A percentile compares a stretch with the other conserved stretches of the same genome.
phyloP scores from a whole-genome alignment of 2,888 invertebrate species.

The Spodoptera exigua region DNA sequence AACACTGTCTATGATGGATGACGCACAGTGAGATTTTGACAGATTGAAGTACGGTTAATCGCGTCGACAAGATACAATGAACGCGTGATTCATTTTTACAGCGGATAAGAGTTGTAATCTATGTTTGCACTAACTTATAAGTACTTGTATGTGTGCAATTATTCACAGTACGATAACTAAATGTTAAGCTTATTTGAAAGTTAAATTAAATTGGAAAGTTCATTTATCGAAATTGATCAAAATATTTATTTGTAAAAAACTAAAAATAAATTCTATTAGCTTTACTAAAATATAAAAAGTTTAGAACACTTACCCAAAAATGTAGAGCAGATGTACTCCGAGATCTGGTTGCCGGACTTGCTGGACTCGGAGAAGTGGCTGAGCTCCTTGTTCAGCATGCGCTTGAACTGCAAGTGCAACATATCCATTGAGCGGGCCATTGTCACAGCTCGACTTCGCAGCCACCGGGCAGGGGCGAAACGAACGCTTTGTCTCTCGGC shows the following conservation, averaged over 20 bases:
- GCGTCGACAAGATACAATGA: slow-evolving; percentile 15
- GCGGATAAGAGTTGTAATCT: slow-evolving; percentile 11
- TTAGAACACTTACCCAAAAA: slow-evolving; percentile 95
- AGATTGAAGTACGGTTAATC: slow-evolving; percentile 27
- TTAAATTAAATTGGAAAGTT: too few relatives aligned
- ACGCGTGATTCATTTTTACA: slow-evolving; percentile 31
- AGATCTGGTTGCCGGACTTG: slow-evolving; percentile 99
- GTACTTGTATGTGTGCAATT: slow-evolving; percentile 3
- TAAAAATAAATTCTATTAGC: background rate
- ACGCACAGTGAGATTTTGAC: slow-evolving; percentile 26
- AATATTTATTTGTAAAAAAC: background rate
- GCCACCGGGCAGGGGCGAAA: slow-evolving; percentile 78
- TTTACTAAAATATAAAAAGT: background rate
- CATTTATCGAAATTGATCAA: too few relatives aligned
- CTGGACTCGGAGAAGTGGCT: slow-evolving; percentile 99
- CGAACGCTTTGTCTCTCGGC: slow-evolving; percentile 82
- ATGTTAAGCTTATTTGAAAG: too few relatives aligned
- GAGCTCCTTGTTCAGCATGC: slow-evolving; percentile 99
- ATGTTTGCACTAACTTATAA: slow-evolving; percentile 8
- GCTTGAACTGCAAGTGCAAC: slow-evolving; percentile 96
- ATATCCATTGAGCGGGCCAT: slow-evolving; percentile 85
- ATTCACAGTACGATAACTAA: slow-evolving; percentile 17
- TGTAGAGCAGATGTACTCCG: slow-evolving; percentile 99
- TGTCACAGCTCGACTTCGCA: slow-evolving; percentile 75
- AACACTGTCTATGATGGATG: slow-evolving; percentile 31